Conservation (phyloP, 1,140 invertebrate species). For the Eupeodes corollae region DNA sequence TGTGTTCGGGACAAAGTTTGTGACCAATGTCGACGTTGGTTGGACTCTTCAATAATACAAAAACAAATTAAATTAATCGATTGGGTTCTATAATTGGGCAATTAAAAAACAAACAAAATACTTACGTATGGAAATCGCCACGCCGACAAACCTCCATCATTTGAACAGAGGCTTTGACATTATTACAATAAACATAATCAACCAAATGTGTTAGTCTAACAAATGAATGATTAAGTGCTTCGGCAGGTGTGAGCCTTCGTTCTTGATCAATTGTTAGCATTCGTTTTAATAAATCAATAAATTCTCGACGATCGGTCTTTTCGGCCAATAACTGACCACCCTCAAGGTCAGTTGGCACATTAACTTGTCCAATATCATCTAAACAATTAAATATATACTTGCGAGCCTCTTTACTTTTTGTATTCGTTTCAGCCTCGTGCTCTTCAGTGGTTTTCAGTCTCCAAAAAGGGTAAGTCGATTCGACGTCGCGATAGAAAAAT, state of each 20-base stretch:
- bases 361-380: slow-evolving; percentile 96
- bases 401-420: slow-evolving; percentile 97
- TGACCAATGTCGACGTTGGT: slow-evolving; percentile 50
- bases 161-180: slow-evolving; percentile 87
- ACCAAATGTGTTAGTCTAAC: slow-evolving; percentile 86
- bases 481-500: slow-evolving; percentile 96
- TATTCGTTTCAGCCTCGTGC: slow-evolving; percentile 93
- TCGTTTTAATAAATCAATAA: slow-evolving; percentile 91
- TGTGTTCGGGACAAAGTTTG: slow-evolving; percentile 61
- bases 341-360: slow-evolving; percentile 93
- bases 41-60: slow-evolving; percentile 38
- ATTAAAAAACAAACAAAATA: slow-evolving; percentile 13
- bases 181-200: slow-evolving; percentile 93
- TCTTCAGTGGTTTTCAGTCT: slow-evolving; percentile 95
- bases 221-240: slow-evolving; percentile 91
- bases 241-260: slow-evolving; percentile 84
- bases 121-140: slow-evolving; percentile 49
- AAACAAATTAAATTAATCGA: not conserved
- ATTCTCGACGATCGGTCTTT: slow-evolving; percentile 90
- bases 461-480: slow-evolving; percentile 96
- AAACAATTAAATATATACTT: slow-evolving; percentile 99
- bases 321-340: slow-evolving; percentile 90
- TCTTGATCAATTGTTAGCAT: slow-evolving; percentile 99
- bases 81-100: not conserved
- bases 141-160: slow-evolving; percentile 87